phyloP scores from a whole-genome alignment of 2,888 invertebrate species.

The Napeogenes inachia region DNA sequence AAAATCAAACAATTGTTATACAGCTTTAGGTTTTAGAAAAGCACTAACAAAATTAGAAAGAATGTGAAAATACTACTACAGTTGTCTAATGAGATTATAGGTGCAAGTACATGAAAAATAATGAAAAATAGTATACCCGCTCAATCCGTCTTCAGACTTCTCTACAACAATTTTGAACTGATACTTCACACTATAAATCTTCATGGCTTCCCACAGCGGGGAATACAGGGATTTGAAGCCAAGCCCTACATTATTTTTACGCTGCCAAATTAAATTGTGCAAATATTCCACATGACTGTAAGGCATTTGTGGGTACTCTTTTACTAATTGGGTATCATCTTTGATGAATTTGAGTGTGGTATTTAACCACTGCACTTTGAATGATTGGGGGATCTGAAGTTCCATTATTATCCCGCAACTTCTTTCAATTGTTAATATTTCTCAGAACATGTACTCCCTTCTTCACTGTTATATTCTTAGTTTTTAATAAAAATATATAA shows the following conservation, averaged over 20 bases:
- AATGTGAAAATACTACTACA: too few relatives aligned
- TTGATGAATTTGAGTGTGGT: conserved; percentile 44
- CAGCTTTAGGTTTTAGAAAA: too few relatives aligned
- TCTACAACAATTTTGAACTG: conserved; percentile 25
- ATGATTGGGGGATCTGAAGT: conserved; percentile 23
- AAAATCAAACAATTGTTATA: too few relatives aligned
- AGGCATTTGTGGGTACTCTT: conserved; percentile 42
- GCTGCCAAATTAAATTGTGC: conserved; percentile 32
- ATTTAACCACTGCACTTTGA: conserved; percentile 40
- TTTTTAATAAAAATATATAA: too few relatives aligned
- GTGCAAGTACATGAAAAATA: not conserved
- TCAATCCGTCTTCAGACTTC: conserved; percentile 10
- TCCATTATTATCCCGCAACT: conserved; percentile 12
- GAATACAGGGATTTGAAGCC: conserved; percentile 36
- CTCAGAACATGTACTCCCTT: not conserved
- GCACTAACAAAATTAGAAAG: too few relatives aligned
- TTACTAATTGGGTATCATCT: conserved; percentile 29
- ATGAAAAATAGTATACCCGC: conserved; percentile 25
- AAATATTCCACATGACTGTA: conserved; percentile 36
- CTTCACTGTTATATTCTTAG: too few relatives aligned
- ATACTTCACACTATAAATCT: conserved; percentile 26
- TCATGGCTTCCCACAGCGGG: conserved; percentile 41
- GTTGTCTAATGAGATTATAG: too few relatives aligned
- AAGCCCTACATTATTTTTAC: conserved; percentile 22
- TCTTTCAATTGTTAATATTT: not conserved